Evolutionary conservation across 2,113 vertebrate genomes (phyloP).

Genomic region (Actenoides lindsayi): DNA sequence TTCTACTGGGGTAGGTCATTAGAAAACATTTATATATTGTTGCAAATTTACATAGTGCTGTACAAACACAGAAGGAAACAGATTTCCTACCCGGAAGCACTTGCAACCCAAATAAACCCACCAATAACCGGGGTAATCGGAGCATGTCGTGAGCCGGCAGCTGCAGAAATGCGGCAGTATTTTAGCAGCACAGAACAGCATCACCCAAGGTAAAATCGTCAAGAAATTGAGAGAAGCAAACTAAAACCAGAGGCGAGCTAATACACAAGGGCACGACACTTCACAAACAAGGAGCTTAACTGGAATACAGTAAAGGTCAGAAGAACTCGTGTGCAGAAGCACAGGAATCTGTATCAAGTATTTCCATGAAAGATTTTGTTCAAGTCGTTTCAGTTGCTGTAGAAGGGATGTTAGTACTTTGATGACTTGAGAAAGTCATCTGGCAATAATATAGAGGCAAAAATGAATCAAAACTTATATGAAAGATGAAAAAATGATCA

Average conservation of each 20-base stretch:
- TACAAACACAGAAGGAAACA: neutral
- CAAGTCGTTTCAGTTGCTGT: neutral
- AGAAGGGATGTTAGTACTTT: neutral
- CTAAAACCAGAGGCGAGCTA: neutral
- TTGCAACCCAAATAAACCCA: neutral
- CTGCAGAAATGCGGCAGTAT: neutral
- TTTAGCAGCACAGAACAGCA: neutral
- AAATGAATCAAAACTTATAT: neutral
- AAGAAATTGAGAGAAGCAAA: neutral
- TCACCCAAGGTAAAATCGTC: neutral
- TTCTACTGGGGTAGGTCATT: neutral
- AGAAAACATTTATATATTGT: neutral
- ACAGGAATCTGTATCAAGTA: neutral
- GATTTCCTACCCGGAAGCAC: neutral
- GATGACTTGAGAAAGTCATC: neutral
- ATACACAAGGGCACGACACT: neutral
- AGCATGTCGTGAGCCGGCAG: neutral
- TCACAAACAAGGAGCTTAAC: neutral
- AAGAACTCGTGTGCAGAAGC: accelerated
- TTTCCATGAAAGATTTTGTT: neutral
- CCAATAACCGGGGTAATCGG: accelerated
- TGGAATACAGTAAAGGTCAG: neutral
- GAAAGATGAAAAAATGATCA: neutral
- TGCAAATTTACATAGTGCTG: neutral
- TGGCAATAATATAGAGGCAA: neutral